These are phyloP conservation scores for Ia io DNA, from an alignment of 2,113 vertebrate species.

Conservation along the genomic window DNA sequence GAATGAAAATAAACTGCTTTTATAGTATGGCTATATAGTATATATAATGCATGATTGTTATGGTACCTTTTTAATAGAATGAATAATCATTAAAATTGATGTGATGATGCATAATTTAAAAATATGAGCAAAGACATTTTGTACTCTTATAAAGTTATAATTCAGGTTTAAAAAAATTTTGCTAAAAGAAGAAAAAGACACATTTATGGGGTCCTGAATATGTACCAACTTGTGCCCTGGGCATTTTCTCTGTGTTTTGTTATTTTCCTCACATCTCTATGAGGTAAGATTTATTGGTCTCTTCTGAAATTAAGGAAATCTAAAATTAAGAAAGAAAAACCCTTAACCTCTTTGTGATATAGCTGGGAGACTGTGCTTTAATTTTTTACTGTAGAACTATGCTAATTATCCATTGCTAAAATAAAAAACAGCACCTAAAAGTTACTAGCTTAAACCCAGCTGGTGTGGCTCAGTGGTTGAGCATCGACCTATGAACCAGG, in stretches of 20 bases:
- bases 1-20: conserved; percentile 77
- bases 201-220: not conserved
- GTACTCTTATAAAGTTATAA: not conserved
- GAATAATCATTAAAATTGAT: not conserved
- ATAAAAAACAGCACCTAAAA: not conserved
- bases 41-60: conserved; percentile 21
- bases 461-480: too few relatives aligned
- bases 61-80: conserved; percentile 10
- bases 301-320: not conserved
- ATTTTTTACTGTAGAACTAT: not conserved
- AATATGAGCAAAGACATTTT: not conserved
- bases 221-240: not conserved
- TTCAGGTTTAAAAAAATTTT: not conserved
- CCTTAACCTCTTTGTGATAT: not conserved
- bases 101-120: not conserved
- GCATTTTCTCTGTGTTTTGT: not conserved
- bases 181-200: not conserved
- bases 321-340: not conserved
- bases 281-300: not conserved
- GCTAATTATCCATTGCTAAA: not conserved
- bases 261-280: not conserved
- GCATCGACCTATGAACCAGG: too few relatives aligned
- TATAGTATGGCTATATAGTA: conserved; percentile 43
- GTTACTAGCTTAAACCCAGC: not conserved
- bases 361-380: not conserved